Evolutionary conservation across 2,113 vertebrate genomes (phyloP).

Genomic region (Phrynosoma blainvillii): DNA sequence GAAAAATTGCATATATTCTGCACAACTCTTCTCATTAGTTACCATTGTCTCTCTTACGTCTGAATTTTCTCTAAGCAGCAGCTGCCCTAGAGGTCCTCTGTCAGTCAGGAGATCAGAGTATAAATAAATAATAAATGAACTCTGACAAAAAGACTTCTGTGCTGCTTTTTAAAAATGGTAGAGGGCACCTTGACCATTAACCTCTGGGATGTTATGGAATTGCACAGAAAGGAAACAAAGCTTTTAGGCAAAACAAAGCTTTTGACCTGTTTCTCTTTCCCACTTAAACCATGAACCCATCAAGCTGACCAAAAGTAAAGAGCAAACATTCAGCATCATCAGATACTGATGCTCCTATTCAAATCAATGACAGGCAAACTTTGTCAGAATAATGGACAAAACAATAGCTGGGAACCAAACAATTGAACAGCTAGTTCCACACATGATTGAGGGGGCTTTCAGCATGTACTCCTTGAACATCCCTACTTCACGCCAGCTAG

Average conservation of each 20-base stretch:
- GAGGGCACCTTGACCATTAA: background rate
- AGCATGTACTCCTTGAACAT: background rate
- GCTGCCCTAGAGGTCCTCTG: background rate
- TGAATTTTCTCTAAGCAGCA: background rate
- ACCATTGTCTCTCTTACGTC: background rate
- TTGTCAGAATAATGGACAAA: background rate
- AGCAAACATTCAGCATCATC: background rate
- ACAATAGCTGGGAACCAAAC: background rate
- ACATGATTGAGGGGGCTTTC: background rate
- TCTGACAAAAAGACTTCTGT: background rate
- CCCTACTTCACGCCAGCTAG: too few species aligned
- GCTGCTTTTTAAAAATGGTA: background rate
- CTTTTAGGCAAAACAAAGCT: background rate
- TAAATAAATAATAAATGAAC: constrained; percentile 1
- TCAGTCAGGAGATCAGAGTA: background rate
- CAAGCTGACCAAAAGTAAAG: background rate
- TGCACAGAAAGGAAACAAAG: background rate
- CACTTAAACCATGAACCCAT: background rate
- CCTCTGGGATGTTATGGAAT: background rate
- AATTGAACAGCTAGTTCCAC: background rate
- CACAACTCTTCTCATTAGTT: background rate
- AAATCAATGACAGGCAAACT: background rate
- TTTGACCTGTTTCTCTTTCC: background rate
- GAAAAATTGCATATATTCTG: too few species aligned
- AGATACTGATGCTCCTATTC: background rate